phyloP scores from a whole-genome alignment of 2,113 vertebrate genomes.

The Megaptera novaeangliae region DNA sequence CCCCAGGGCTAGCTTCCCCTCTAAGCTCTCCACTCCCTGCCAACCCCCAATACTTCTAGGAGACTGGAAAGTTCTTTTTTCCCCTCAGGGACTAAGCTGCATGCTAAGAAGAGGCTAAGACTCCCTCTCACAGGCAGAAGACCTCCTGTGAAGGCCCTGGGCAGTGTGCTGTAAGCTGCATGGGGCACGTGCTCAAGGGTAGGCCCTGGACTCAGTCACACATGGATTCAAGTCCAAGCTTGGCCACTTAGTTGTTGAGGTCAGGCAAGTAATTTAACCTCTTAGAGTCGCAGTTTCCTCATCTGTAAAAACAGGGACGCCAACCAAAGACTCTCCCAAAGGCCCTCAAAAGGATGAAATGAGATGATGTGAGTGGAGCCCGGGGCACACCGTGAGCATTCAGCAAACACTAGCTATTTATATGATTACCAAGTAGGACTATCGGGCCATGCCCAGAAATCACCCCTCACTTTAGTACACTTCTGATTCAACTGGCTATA shows the following conservation, averaged over 20 bases:
- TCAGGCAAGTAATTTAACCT: not conserved
- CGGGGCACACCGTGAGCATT: not conserved
- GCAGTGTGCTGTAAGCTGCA: not conserved
- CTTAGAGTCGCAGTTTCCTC: not conserved
- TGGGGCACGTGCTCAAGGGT: not conserved
- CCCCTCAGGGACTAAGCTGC: not conserved
- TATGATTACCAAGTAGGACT: not conserved
- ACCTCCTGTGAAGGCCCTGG: not conserved
- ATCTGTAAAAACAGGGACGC: not conserved
- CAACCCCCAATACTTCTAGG: not conserved
- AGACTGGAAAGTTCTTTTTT: not conserved
- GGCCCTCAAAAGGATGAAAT: not conserved
- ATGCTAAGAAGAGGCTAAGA: not conserved
- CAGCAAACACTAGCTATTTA: not conserved
- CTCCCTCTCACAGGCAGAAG: not conserved
- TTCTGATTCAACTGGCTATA: not conserved
- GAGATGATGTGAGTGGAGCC: not conserved
- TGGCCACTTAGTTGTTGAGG: not conserved
- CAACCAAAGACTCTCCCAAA: not conserved
- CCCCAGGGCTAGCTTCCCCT: not conserved
- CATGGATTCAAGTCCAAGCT: not conserved
- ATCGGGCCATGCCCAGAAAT: not conserved
- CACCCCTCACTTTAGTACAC: not conserved
- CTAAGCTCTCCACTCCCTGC: not conserved
- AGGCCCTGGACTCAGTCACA: not conserved